Evolutionary conservation across 2,888 invertebrate genomes (phyloP).

Genomic region (Tetrapedia diversipes): DNA sequence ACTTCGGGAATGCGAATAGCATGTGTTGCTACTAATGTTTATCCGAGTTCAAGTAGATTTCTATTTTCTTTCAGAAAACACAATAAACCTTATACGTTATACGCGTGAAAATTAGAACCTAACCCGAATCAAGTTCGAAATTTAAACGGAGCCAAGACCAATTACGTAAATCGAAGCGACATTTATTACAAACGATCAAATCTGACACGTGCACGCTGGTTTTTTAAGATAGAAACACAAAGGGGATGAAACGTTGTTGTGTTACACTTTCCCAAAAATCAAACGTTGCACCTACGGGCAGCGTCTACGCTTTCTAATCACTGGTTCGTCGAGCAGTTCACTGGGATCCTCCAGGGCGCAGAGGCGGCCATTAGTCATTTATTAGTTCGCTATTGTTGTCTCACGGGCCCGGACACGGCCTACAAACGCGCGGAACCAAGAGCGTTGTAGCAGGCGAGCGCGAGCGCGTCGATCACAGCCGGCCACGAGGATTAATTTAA

Average conservation of each 20-base stretch:
- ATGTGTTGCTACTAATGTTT: too few species aligned
- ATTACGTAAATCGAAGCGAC: too few species aligned
- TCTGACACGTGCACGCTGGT: not conserved
- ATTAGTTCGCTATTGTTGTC: slow-evolving; percentile 56
- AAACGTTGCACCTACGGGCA: too few species aligned
- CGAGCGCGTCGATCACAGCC: slow-evolving; percentile 53
- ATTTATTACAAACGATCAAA: too few species aligned
- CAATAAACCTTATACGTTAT: too few species aligned
- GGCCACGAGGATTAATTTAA: slow-evolving; percentile 59
- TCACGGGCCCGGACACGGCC: not conserved
- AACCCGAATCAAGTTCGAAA: too few species aligned
- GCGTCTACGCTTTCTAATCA: slow-evolving; percentile 33
- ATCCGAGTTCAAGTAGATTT: too few species aligned
- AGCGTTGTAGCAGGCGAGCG: slow-evolving; percentile 24
- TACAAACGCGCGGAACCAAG: slow-evolving; percentile 13
- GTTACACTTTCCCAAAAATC: not conserved
- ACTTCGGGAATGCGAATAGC: too few species aligned
- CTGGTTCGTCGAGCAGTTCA: slow-evolving; percentile 5
- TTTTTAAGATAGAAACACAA: not conserved
- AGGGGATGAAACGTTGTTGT: not conserved
- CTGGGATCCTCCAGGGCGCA: not conserved
- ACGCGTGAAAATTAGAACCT: too few species aligned
- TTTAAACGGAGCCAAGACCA: too few species aligned
- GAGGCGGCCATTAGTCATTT: slow-evolving; percentile 47
- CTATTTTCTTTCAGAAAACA: too few species aligned